These are phyloP conservation scores for Nudaria mundana DNA, from an alignment of 2,888 invertebrate genomes.

Conservation along the genomic window DNA sequence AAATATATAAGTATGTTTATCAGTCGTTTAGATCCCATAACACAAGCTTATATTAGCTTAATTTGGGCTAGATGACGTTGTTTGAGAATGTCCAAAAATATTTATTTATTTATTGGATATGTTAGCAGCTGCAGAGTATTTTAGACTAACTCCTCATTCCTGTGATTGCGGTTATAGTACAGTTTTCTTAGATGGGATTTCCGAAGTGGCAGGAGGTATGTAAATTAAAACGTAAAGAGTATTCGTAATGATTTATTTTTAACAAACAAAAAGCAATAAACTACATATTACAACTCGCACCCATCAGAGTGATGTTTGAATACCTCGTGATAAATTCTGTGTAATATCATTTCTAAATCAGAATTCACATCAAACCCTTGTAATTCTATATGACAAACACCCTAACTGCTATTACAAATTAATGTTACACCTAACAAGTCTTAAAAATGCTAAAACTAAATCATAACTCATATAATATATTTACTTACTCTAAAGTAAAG, in stretches of 20 bases:
- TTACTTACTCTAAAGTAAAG: slow-evolving; percentile 14
- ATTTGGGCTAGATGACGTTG: no score
- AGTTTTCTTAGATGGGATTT: no score
- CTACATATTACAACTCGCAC: slow-evolving; percentile 23
- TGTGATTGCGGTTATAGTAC: no score
- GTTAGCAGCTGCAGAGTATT: no score
- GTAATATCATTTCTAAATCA: slow-evolving; percentile 10
- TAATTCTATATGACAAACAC: slow-evolving; percentile 23
- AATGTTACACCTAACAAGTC: slow-evolving; percentile 29
- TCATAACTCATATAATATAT: slow-evolving; percentile 12
- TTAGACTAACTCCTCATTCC: no score
- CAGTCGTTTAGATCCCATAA: no score
- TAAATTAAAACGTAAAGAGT: slow-evolving; percentile 10
- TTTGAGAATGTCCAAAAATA: no score
- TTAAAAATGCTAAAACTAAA: slow-evolving; percentile 29
- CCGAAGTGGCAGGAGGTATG: background rate
- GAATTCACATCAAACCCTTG: slow-evolving; percentile 12
- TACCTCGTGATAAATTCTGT: slow-evolving; percentile 9
- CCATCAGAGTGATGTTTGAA: slow-evolving; percentile 16
- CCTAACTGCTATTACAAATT: slow-evolving; percentile 21
- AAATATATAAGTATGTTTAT: no score
- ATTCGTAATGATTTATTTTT: slow-evolving; percentile 32
- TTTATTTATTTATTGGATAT: no score
- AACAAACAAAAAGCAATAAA: slow-evolving; percentile 35
- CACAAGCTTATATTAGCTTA: no score